phyloP scores from a whole-genome alignment of 2,888 invertebrate species.

The Eurytoma adleriae region DNA sequence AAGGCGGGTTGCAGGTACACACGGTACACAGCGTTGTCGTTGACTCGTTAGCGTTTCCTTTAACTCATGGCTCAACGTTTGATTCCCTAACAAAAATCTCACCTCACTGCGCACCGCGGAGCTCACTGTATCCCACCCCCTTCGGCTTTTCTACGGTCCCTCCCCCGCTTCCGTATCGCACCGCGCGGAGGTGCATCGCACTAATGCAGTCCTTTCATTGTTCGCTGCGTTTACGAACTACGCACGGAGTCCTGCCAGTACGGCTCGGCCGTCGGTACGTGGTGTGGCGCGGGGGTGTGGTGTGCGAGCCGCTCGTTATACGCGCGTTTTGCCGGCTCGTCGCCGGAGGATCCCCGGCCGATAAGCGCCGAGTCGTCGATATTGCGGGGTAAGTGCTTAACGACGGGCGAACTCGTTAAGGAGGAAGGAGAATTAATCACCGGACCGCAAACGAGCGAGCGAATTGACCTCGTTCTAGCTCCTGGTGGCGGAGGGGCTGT shows the following conservation, averaged over 20 bases:
- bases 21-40: slow-evolving; percentile 51
- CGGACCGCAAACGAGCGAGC: slow-evolving; percentile 19
- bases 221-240: not conserved
- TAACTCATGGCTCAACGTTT: not conserved
- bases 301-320: not conserved
- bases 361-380: slow-evolving; percentile 7
- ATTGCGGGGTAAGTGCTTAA: slow-evolving; percentile 27
- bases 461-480: slow-evolving; percentile 26
- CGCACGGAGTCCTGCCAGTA: slow-evolving; percentile 14
- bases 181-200: not conserved
- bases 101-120: too few species aligned
- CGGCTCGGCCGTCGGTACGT: slow-evolving; percentile 1
- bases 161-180: too few species aligned
- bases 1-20: slow-evolving; percentile 59
- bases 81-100: too few species aligned
- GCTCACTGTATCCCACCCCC: not conserved
- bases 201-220: not conserved
- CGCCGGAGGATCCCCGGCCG: not conserved
- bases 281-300: not conserved
- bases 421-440: slow-evolving; percentile 25
- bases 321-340: not conserved
- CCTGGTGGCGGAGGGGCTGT: not conserved
- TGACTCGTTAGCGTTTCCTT: slow-evolving; percentile 49
- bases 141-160: too few species aligned
- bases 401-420: slow-evolving; percentile 19